Conservation (phyloP, 2,113 vertebrate species). For the Tympanuchus pallidicinctus region DNA sequence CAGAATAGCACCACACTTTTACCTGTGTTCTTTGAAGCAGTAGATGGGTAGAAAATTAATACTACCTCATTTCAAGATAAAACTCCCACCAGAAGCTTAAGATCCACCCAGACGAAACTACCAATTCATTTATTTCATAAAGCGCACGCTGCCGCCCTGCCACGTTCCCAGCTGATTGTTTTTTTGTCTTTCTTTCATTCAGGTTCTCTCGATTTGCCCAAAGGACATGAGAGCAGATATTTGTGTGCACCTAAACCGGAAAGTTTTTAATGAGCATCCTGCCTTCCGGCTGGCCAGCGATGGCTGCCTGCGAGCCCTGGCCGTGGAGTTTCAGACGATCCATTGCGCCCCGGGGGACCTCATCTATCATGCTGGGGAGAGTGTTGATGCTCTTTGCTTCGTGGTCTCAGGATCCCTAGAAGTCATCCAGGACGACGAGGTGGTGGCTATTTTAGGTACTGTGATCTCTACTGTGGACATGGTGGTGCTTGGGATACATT, state of each 20-base stretch:
- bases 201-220: slow-evolving; percentile 97
- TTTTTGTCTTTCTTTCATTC: background rate
- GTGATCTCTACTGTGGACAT: background rate
- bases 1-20: background rate
- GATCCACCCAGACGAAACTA: fast-evolving
- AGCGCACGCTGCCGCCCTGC: fast-evolving
- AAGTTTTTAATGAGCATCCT: slow-evolving; percentile 96
- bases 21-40: background rate
- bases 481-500: background rate
- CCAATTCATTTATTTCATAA: background rate
- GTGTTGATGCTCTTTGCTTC: slow-evolving; percentile 95
- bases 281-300: slow-evolving; percentile 95
- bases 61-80: background rate
- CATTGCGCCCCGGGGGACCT: slow-evolving; percentile 97
- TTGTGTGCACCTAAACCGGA: slow-evolving; percentile 95
- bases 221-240: slow-evolving; percentile 99
- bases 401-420: slow-evolving; percentile 96
- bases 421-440: slow-evolving; percentile 98
- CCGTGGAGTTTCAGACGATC: slow-evolving; percentile 95
- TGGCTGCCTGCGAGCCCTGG: slow-evolving; percentile 93
- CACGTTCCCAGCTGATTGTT: background rate
- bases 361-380: slow-evolving; percentile 96
- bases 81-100: background rate
- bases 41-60: background rate
- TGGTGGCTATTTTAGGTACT: slow-evolving; percentile 97